Conservation (phyloP, 1,140 invertebrate species). For the Sinella curviseta region DNA sequence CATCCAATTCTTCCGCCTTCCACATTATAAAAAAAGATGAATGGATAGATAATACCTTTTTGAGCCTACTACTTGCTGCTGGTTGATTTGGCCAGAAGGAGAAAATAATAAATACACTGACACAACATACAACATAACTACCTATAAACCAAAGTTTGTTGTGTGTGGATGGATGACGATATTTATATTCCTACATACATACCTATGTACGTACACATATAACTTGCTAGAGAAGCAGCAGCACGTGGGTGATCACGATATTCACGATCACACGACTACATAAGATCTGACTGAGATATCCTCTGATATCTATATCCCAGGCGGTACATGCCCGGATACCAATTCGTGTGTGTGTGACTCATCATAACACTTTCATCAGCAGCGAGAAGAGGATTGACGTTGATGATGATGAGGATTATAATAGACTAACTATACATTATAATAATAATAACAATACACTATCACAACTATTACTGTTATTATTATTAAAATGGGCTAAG, state of each 20-base stretch:
- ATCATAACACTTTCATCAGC: background rate
- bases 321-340: too few relatives aligned
- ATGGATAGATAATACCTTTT: conserved; percentile 5
- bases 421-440: background rate
- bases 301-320: too few relatives aligned
- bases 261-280: background rate
- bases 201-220: background rate
- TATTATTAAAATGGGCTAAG: background rate
- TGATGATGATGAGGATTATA: background rate
- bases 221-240: background rate
- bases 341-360: background rate
- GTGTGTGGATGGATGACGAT: background rate
- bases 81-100: background rate
- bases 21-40: background rate
- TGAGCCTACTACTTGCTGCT: background rate
- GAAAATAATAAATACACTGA: background rate
- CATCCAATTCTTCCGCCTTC: too few relatives aligned
- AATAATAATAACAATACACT: background rate
- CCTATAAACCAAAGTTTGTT: background rate
- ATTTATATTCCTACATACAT: background rate
- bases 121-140: background rate
- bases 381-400: background rate
- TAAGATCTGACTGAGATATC: too few relatives aligned
- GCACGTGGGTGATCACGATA: background rate
- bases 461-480: background rate